phyloP scores from a whole-genome alignment of 2,888 invertebrate species.

The Vanessa cardui region DNA sequence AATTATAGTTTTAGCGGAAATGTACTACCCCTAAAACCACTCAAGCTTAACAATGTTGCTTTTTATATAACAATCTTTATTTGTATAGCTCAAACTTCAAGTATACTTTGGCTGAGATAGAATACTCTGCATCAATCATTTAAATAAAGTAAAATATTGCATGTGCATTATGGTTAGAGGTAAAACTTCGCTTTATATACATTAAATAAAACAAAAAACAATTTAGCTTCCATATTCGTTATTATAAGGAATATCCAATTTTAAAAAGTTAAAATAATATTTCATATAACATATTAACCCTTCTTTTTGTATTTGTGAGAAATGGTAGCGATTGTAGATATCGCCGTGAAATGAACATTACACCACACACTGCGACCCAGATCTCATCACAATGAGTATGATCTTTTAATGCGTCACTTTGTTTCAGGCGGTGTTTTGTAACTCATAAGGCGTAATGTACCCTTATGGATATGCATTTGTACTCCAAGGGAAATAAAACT shows the following conservation, averaged over 20 bases:
- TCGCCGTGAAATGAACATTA: slow-evolving; percentile 52
- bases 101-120: slow-evolving; percentile 3
- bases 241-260: not conserved
- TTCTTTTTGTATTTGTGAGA: not conserved
- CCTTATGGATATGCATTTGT: slow-evolving; percentile 41
- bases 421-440: slow-evolving; percentile 53
- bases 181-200: not conserved
- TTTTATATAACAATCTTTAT: not conserved
- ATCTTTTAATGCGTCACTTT: slow-evolving; percentile 67
- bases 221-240: not conserved
- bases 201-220: not conserved
- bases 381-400: slow-evolving; percentile 53
- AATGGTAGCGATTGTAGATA: not conserved
- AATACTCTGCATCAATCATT: slow-evolving; percentile 1
- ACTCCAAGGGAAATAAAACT: slow-evolving; percentile 31
- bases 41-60: slow-evolving; percentile 10
- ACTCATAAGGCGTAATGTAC: slow-evolving; percentile 53
- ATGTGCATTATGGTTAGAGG: not conserved
- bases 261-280: not conserved
- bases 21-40: slow-evolving; percentile 19
- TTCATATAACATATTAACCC: not conserved
- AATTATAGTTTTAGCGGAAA: slow-evolving; percentile 30
- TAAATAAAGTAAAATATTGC: not conserved
- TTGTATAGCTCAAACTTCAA: not conserved
- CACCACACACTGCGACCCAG: slow-evolving; percentile 46